These are phyloP conservation scores for Caenorhabditis zanzibari DNA, from an alignment of 2,888 invertebrate genomes.

Conservation along the genomic window DNA sequence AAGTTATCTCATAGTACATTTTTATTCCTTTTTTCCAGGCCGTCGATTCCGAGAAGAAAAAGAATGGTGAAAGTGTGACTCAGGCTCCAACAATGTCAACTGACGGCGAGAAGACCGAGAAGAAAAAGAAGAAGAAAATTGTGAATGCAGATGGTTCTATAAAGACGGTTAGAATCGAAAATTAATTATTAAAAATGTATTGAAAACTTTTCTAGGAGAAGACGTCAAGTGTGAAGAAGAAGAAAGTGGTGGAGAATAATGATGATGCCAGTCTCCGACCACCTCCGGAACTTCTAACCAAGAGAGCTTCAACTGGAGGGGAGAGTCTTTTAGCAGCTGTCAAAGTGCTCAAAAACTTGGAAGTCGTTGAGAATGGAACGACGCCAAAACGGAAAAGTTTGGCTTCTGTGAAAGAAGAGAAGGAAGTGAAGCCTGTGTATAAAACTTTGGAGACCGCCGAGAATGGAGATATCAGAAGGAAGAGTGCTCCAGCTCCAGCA, in stretches of 20 bases:
- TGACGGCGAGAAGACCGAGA: conserved; percentile 42
- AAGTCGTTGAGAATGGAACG: conserved; percentile 20
- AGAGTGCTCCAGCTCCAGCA: conserved; percentile 10
- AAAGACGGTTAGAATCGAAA: conserved; percentile 28
- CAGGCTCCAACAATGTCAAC: conserved; percentile 29
- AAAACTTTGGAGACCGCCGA: conserved; percentile 42
- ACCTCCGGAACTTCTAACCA: conserved; percentile 36
- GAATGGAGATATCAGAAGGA: conserved; percentile 54
- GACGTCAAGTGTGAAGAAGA: conserved; percentile 25
- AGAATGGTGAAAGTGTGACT: conserved; percentile 46
- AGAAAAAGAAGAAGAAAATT: conserved; percentile 58
- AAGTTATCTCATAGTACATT: no score
- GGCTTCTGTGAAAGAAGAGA: conserved; percentile 52
- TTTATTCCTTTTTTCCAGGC: conserved; percentile 56
- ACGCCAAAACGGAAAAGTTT: conserved; percentile 29
- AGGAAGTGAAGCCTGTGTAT: conserved; percentile 10
- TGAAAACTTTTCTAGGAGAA: conserved; percentile 27
- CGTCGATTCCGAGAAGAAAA: conserved; percentile 50
- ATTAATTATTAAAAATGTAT: neutral
- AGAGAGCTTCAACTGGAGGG: conserved; percentile 51
- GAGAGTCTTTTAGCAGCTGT: conserved; percentile 41
- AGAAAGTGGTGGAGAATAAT: conserved; percentile 27
- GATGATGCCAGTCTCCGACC: conserved; percentile 40
- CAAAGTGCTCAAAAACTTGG: conserved; percentile 43
- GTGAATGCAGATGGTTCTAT: conserved; percentile 47